Base-by-base conservation (phyloP, 1,140 invertebrate species). In the Drosophila parabipectinata region DNA sequence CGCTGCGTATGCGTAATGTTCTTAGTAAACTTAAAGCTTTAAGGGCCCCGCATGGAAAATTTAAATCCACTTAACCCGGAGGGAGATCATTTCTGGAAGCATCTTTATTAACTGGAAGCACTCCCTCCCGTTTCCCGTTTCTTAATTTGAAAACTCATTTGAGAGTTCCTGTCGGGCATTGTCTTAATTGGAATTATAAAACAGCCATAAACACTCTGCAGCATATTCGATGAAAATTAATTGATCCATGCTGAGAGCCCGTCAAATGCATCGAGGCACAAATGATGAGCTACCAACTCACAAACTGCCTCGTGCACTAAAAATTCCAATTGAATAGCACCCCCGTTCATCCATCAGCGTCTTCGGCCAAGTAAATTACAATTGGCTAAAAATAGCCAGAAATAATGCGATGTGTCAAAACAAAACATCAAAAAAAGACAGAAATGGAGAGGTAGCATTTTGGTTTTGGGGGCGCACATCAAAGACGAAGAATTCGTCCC, bases 361-460 rank as follows among this genome's bases (percentile, higher is more conserved):
- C 39, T 26, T 39, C 37, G 69, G 59, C 71, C 72, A 69, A 87
- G 79, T 83, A 82, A 83, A 79, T 87, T 79, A 77, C 75, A 57
- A 39, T 55, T n/a, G 50, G 6, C 83, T 69, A 73, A 79, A 88
- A 87, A 87, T 88, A 87, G 52, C n/a, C 79, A 41, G 52, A 73
- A 88, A 87, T 88, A 88, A 87, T 87, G 83, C 53, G 78, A 75
- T 81, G 82, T 85, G 82, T 85, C 82, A 87, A 85, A 85, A 85
- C 82, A 85, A 72, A 87, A 88, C 82, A 85, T 85, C 83, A 85
- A 85, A 85, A 82, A 69, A 61, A 51, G 14, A 24, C 32, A 34
- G 14, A 24, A 41, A 41, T 10, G n/a, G 45, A 44, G 26, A 48
- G 52, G 64, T 41, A 50, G 18, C 28, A n/a, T 69, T 56, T 41